Evolutionary conservation across 1,140 invertebrate genomes (phyloP).

Genomic region (Heliconius nattereri): DNA sequence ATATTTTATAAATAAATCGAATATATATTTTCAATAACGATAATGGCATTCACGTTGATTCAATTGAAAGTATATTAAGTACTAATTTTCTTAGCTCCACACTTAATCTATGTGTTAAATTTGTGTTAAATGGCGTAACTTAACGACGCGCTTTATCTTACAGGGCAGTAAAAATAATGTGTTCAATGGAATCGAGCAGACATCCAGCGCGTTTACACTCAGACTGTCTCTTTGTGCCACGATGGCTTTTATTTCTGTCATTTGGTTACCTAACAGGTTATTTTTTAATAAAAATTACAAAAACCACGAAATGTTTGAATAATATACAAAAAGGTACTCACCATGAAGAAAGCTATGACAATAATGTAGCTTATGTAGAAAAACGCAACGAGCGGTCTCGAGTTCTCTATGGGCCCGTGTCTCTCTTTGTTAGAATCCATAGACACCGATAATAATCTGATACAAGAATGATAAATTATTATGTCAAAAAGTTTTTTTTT

Average conservation of each 20-base stretch:
- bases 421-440: slow-evolving; percentile 98
- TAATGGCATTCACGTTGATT: background rate
- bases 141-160: too few relatives aligned
- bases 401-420: slow-evolving; percentile 97
- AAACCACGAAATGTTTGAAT: background rate
- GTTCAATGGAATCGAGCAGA: too few relatives aligned
- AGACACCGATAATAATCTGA: slow-evolving; percentile 95
- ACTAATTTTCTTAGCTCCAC: too few relatives aligned
- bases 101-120: too few relatives aligned
- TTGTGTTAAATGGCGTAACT: too few relatives aligned
- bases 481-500: too few relatives aligned
- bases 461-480: slow-evolving; percentile 52
- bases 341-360: slow-evolving; percentile 99
- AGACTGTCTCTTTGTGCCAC: too few relatives aligned
- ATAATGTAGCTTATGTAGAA: slow-evolving; percentile 99
- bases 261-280: background rate
- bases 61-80: background rate
- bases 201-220: too few relatives aligned
- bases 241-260: too few relatives aligned
- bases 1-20: too few relatives aligned
- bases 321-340: slow-evolving; percentile 63
- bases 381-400: slow-evolving; percentile 96
- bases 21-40: too few relatives aligned
- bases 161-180: too few relatives aligned
- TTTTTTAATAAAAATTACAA: background rate